Base-by-base conservation (phyloP, 2,113 vertebrate genomes). In the Procavia capensis region DNA sequence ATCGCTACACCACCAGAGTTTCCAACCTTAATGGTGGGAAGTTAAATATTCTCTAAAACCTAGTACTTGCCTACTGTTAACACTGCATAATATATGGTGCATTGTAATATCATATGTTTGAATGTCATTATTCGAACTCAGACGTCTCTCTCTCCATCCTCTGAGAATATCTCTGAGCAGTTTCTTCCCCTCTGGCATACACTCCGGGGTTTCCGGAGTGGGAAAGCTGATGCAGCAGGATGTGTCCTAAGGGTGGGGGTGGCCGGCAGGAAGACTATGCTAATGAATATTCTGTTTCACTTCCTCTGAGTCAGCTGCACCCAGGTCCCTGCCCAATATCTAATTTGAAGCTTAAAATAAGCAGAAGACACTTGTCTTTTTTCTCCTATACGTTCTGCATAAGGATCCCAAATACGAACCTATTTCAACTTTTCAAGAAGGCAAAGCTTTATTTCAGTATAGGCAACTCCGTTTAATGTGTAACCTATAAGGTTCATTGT, bases 341-440 rank as follows among this genome's bases (percentile, higher is more conserved):
- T 82, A 74, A 85, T 6, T 41, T 79, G 85, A 95, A 87, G 66
- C 4, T 87, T 84, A 50, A 84, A 95, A 45, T 57, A 83, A 76
- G 27, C 45, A 59, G n/a, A 88, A 64, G 11, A 75, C 24, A 81
- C 2, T n/a, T 61, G 24, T 90, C 36, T 47, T 19, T 34, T 2
- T 0, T 0, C 36, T 13, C 66, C 20, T 36, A 0, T 25, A 66
- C 89, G 0, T 74, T 78, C 78, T 79, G 16, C 41, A 90, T 4
- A 74, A 6, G 75, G 54, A 54, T 64, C 31, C 6, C 24, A 93
- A 76, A 75, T 86, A 84, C 27, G 34, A 91, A 79, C 43, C 41
- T 91, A 66, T 45, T 70, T 2, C 41, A 96, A 57, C 45, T 63
- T 47, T 36, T 27, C 19, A 54, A 24, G 13, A 66, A 85, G 20